Evolutionary conservation across 1,140 invertebrate genomes (phyloP).

Genomic region (Caligus rogercresseyi): DNA sequence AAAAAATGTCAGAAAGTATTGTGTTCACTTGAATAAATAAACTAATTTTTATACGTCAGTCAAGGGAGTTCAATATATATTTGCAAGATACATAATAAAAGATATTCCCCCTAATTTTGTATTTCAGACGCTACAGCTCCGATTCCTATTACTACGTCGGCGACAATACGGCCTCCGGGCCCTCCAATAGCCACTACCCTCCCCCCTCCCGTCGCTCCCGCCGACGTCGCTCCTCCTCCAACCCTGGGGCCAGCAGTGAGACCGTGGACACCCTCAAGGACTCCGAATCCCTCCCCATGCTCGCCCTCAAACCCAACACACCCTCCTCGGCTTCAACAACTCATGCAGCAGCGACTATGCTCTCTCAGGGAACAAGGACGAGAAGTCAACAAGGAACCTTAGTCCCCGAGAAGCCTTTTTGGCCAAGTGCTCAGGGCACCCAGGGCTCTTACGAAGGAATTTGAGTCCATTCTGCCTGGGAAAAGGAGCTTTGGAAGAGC

Average conservation of each 20-base stretch:
- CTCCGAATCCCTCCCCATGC: not conserved
- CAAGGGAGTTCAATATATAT: no score
- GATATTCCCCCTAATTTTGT: not conserved
- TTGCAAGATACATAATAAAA: conserved; percentile 13
- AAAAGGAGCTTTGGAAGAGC: conserved; percentile 20
- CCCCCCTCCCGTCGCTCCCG: not conserved
- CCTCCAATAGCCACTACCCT: no score
- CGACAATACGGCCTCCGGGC: no score
- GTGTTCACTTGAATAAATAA: no score
- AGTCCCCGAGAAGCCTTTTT: not conserved
- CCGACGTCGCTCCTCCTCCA: not conserved
- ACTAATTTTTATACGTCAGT: no score
- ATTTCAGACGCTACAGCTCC: not conserved
- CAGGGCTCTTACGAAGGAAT: conserved; percentile 22
- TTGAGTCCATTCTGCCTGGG: not conserved
- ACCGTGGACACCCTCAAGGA: not conserved
- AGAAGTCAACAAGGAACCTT: not conserved
- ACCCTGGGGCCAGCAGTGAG: not conserved
- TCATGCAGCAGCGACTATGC: not conserved
- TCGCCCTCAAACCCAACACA: not conserved
- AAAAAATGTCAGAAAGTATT: no score
- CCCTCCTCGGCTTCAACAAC: no score
- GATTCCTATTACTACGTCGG: not conserved
- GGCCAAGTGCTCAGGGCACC: not conserved
- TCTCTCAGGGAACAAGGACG: not conserved